Conservation (phyloP, 2,797 vertebrate species). For the Odontamblyopus rebecca region DNA sequence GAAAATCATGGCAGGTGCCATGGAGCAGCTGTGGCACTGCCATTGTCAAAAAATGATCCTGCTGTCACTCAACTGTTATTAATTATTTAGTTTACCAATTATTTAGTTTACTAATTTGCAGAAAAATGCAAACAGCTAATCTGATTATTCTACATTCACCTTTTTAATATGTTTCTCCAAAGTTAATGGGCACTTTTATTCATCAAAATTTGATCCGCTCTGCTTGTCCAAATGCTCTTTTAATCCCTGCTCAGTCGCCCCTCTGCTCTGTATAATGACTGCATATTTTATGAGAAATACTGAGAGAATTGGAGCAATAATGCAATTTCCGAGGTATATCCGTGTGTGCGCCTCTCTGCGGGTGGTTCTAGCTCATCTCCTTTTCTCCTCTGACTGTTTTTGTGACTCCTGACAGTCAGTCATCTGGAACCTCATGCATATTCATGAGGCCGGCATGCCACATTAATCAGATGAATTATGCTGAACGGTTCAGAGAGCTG, state of each 20-base stretch:
- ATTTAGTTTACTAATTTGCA: too few relatives aligned
- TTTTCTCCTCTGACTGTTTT: constrained; percentile 33
- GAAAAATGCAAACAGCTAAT: too few relatives aligned
- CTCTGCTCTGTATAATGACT: constrained; percentile 7
- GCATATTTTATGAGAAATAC: constrained; percentile 5
- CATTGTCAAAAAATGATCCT: too few relatives aligned
- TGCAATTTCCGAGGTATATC: constrained; percentile 13
- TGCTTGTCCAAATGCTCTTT: not conserved
- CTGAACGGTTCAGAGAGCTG: constrained; percentile 56
- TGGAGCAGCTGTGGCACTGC: too few relatives aligned
- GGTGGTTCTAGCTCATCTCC: constrained; percentile 33
- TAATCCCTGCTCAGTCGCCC: not conserved
- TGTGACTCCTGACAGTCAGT: constrained; percentile 40
- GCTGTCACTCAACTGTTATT: too few relatives aligned
- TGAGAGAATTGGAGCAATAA: not conserved
- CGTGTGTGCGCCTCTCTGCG: constrained; percentile 16
- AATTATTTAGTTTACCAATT: too few relatives aligned
- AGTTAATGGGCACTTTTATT: not conserved
- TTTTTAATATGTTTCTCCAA: not conserved
- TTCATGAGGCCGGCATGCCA: constrained; percentile 59
- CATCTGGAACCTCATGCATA: constrained; percentile 65
- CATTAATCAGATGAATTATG: constrained; percentile 69
- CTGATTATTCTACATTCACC: constrained; percentile 8
- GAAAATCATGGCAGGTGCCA: too few relatives aligned
- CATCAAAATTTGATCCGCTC: constrained; percentile 1